phyloP scores from a whole-genome alignment of 1,140 invertebrate species.

The Halesus radiatus region DNA sequence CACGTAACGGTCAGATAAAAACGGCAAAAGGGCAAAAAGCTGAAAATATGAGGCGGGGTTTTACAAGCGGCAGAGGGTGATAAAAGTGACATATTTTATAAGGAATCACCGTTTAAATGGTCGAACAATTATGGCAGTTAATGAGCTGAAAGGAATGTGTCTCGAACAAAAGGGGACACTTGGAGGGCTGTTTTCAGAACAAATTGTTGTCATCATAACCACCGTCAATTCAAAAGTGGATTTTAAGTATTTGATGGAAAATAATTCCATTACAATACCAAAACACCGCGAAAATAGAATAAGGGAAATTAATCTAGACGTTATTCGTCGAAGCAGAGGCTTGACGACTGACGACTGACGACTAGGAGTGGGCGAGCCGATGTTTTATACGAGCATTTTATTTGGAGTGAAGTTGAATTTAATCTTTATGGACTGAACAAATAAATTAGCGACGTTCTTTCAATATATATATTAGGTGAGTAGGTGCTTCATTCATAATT shows the following conservation, averaged over 20 bases:
- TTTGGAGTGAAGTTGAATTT: too few relatives aligned
- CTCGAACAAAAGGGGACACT: constrained; percentile 15
- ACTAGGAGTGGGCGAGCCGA: too few relatives aligned
- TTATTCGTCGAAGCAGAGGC: too few relatives aligned
- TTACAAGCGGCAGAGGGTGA: constrained; percentile 46
- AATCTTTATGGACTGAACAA: too few relatives aligned
- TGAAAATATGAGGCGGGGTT: constrained; percentile 6
- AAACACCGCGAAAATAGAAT: too few relatives aligned
- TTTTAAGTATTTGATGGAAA: constrained; percentile 6
- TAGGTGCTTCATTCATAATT: too few relatives aligned
- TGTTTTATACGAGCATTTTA: too few relatives aligned
- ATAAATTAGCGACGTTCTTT: too few relatives aligned
- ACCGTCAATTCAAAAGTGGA: not conserved
- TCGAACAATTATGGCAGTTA: constrained; percentile 54
- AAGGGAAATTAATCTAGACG: too few relatives aligned
- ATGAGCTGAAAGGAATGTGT: constrained; percentile 50
- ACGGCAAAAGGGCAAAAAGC: constrained; percentile 12
- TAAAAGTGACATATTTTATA: constrained; percentile 53
- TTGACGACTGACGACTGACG: too few relatives aligned
- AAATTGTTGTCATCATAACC: constrained; percentile 11
- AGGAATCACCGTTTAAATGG: constrained; percentile 51
- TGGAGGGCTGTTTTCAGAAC: not conserved
- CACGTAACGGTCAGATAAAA: constrained; percentile 24
- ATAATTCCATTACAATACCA: too few relatives aligned
- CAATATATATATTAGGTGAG: too few relatives aligned